Conservation (phyloP, 2,113 vertebrate species). For the Calyptommatus sinebrachiatus region DNA sequence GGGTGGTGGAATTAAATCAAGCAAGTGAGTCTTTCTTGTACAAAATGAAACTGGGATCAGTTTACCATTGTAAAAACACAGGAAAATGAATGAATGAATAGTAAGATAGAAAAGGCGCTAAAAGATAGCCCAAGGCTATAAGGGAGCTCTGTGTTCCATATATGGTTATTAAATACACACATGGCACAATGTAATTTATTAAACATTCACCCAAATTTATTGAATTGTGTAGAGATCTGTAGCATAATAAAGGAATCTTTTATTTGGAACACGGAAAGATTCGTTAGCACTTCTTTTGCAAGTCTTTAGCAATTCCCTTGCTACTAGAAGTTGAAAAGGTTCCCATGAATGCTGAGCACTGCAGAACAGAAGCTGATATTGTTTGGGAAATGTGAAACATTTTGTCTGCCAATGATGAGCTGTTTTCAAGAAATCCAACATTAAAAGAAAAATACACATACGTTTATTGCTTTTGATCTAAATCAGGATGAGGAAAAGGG, state of each 20-base stretch:
- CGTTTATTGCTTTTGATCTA: background rate
- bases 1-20: constrained; percentile 27
- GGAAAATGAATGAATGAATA: constrained; percentile 12
- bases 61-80: constrained; percentile 14
- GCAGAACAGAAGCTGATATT: too few species aligned
- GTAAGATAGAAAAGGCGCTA: constrained; percentile 1
- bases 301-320: background rate
- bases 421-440: too few species aligned
- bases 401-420: too few species aligned
- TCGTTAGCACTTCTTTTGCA: background rate
- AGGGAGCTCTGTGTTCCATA: constrained; percentile 5
- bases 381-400: background rate
- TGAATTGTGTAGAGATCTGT: background rate
- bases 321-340: background rate
- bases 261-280: background rate
- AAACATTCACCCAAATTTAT: background rate
- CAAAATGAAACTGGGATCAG: constrained; percentile 10
- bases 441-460: too few species aligned
- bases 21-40: constrained; percentile 19
- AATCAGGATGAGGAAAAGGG: too few species aligned
- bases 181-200: constrained; percentile 18
- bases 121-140: constrained; percentile 22
- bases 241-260: background rate
- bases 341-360: background rate
- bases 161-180: constrained; percentile 6